phyloP scores from a whole-genome alignment of 2,888 invertebrate genomes.

The Protophormia terraenovae region DNA sequence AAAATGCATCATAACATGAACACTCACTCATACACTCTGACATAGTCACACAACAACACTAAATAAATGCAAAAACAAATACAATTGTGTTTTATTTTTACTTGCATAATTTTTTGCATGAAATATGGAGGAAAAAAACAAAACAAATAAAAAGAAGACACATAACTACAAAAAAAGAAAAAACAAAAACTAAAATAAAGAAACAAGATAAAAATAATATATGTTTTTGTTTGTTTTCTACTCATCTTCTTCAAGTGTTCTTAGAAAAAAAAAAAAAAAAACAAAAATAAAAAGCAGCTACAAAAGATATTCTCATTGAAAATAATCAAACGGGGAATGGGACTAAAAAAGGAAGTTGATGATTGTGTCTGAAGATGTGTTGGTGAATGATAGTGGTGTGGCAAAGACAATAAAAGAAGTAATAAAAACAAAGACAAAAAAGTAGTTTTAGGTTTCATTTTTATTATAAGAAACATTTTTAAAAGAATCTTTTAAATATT shows the following conservation, averaged over 20 bases:
- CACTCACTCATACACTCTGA: neutral
- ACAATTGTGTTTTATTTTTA: neutral
- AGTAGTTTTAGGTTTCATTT: slow-evolving; percentile 10
- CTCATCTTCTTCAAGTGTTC: slow-evolving; percentile 20
- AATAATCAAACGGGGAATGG: neutral
- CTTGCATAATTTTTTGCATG: neutral
- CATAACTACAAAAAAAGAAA: neutral
- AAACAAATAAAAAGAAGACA: neutral
- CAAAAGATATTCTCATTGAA: neutral
- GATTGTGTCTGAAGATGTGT: neutral
- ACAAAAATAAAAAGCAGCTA: neutral
- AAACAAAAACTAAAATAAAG: neutral
- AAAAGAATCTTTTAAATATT: slow-evolving; percentile 5
- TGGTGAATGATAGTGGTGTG: neutral
- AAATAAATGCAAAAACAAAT: neutral
- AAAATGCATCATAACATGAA: neutral
- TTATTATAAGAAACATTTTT: neutral
- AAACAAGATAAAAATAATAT: neutral
- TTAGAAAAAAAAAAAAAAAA: slow-evolving; percentile 35
- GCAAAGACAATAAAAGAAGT: neutral
- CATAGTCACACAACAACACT: neutral
- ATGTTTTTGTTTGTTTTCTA: neutral
- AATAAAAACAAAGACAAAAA: neutral
- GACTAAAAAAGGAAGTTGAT: slow-evolving; percentile 26
- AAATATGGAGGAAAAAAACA: neutral